Percentiles rank a stretch among this genome's conserved stretches.
These are phyloP conservation scores for Rhabdomys pumilio DNA, from an alignment of 2,797 vertebrate genomes.

Conservation along the genomic window DNA sequence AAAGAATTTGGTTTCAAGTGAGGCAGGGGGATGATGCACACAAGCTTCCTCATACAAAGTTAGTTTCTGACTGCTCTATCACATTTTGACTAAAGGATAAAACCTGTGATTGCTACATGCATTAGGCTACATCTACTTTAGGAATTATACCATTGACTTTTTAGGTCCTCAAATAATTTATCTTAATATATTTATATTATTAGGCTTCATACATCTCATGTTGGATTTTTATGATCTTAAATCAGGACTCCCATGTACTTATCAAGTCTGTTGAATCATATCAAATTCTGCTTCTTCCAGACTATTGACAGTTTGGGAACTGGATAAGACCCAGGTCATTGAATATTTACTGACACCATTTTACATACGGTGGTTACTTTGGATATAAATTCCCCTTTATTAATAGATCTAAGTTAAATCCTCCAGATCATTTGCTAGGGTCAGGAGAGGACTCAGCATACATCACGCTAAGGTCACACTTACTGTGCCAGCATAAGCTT, in stretches of 20 bases:
- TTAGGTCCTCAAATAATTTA: constrained; percentile 14
- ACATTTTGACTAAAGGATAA: constrained; percentile 50
- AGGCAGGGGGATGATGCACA: background rate
- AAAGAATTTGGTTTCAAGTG: constrained; percentile 33
- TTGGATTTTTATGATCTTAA: constrained; percentile 23
- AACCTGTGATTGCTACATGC: constrained; percentile 43
- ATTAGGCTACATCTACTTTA: constrained; percentile 36
- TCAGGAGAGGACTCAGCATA: background rate
- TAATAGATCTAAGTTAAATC: background rate
- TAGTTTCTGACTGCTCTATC: constrained; percentile 5
- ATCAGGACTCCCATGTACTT: constrained; percentile 20
- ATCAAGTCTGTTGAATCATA: background rate
- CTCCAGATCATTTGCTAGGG: background rate
- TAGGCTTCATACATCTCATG: background rate
- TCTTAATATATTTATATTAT: constrained; percentile 8
- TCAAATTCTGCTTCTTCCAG: constrained; percentile 43
- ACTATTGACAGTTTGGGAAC: constrained; percentile 8
- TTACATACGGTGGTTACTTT: background rate
- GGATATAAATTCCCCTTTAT: constrained; percentile 6
- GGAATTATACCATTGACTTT: constrained; percentile 14
- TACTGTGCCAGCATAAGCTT: background rate
- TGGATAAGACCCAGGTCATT: background rate
- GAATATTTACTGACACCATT: background rate
- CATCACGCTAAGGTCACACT: background rate
- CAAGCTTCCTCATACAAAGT: constrained; percentile 17